Evolutionary conservation across 2,888 invertebrate species (phyloP).

Genomic region (Noctua pronuba): DNA sequence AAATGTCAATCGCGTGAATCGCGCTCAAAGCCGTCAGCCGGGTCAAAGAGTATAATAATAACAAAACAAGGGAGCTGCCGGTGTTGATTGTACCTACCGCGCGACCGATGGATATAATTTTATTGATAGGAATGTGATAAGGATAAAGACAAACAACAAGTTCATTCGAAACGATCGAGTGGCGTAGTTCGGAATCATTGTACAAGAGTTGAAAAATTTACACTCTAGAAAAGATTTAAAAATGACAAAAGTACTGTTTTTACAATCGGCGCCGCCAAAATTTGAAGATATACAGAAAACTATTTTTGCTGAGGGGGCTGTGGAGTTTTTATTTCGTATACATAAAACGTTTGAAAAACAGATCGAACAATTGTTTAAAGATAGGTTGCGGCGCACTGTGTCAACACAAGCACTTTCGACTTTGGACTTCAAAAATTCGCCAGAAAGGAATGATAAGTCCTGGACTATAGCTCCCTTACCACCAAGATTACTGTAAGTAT

Average conservation of each 20-base stretch:
- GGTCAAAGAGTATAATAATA: too few relatives aligned
- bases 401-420: conserved; percentile 72
- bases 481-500: conserved; percentile 86
- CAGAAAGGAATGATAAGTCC: conserved; percentile 81
- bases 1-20: too few relatives aligned
- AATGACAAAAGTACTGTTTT: conserved; percentile 80
- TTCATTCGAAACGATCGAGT: conserved; percentile 15
- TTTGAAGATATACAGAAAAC: conserved; percentile 88
- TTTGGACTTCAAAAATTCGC: conserved; percentile 85
- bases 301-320: conserved; percentile 90
- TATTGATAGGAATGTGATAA: conserved; percentile 48
- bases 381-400: conserved; percentile 81
- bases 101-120: background rate
- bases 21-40: too few relatives aligned
- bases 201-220: conserved; percentile 22
- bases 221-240: background rate
- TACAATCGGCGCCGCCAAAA: conserved; percentile 89
- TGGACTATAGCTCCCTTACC: conserved; percentile 92
- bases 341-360: conserved; percentile 86
- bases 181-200: conserved; percentile 7
- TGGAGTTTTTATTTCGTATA: conserved; percentile 90
- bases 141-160: conserved; percentile 36
- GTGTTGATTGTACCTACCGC: background rate
- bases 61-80: too few relatives aligned
- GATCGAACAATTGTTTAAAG: conserved; percentile 86